Conservation (phyloP, 1,140 invertebrate genomes). For the Drosophila nebulosa region DNA sequence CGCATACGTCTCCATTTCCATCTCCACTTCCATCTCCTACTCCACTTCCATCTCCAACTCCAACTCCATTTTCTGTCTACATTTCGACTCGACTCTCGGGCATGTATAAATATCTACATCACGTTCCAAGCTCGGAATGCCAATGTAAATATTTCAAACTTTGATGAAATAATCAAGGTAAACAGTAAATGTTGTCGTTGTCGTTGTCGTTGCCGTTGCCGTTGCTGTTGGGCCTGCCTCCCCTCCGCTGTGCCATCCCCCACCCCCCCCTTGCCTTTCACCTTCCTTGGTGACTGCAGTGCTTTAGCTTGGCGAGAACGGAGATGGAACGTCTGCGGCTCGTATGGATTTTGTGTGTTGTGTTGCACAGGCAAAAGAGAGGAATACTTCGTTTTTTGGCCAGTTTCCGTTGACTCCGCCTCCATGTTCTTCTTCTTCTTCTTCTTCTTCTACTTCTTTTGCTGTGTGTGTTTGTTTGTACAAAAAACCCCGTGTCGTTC, state of each 20-base stretch:
- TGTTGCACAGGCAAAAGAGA: constrained; percentile 35
- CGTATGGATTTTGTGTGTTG: constrained; percentile 32
- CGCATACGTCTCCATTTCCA: background rate
- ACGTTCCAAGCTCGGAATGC: constrained; percentile 75
- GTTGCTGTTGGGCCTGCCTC: constrained; percentile 15
- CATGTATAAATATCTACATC: constrained; percentile 78
- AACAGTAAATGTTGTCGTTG: constrained; percentile 74
- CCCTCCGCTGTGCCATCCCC: background rate
- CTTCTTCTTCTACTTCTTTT: background rate
- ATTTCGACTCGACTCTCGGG: constrained; percentile 16
- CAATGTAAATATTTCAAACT: constrained; percentile 79
- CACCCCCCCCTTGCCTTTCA: background rate
- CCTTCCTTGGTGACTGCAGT: background rate
- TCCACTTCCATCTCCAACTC: background rate
- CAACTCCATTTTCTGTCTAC: background rate
- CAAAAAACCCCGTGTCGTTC: background rate
- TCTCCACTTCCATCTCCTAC: background rate
- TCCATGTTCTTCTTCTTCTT: background rate
- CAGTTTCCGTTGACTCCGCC: background rate
- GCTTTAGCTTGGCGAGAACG: background rate
- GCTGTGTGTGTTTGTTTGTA: constrained; percentile 33
- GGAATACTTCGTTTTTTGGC: constrained; percentile 41
- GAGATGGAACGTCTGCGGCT: constrained; percentile 29
- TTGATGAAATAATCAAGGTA: constrained; percentile 79
- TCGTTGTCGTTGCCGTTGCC: constrained; percentile 9